Percentiles rank a stretch among this genome's conserved stretches.
phyloP scores from a whole-genome alignment of 2,888 invertebrate genomes.

The Cataglyphis cursor region DNA sequence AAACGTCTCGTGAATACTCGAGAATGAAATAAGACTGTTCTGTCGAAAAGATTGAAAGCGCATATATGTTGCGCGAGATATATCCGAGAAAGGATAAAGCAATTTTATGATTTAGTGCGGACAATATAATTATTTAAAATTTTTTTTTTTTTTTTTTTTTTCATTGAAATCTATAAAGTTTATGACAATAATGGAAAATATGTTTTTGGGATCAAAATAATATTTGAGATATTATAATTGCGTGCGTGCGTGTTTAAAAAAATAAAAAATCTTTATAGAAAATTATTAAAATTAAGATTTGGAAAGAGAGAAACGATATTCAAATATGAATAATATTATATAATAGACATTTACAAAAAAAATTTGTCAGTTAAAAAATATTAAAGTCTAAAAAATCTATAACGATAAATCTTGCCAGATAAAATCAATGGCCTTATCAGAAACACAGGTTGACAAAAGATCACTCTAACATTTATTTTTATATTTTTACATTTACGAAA shows the following conservation, averaged over 20 bases:
- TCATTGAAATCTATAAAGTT: background rate
- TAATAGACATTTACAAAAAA: slow-evolving; percentile 2
- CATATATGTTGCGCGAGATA: background rate
- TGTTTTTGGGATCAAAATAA: background rate
- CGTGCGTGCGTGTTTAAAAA: background rate
- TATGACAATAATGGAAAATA: background rate
- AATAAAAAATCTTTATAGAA: background rate
- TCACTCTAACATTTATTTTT: background rate
- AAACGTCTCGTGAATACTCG: background rate
- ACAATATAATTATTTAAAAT: background rate
- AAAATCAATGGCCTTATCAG: background rate
- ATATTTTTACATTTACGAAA: background rate
- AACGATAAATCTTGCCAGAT: background rate
- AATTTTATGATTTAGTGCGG: background rate
- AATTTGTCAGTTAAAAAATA: background rate
- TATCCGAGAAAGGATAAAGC: background rate
- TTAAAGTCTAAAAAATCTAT: background rate
- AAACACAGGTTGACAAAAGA: background rate
- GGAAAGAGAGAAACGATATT: background rate
- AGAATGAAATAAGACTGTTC: slow-evolving; percentile 1
- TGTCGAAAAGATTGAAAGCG: slow-evolving; percentile 12
- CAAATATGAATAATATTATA: background rate
- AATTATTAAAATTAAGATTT: slow-evolving; percentile 24
- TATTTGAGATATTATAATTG: background rate
- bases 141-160: background rate